A percentile compares a stretch with the other conserved stretches of the same genome.
Conservation (phyloP, 2,888 invertebrate species). For the Petrolisthes cinctipes region DNA sequence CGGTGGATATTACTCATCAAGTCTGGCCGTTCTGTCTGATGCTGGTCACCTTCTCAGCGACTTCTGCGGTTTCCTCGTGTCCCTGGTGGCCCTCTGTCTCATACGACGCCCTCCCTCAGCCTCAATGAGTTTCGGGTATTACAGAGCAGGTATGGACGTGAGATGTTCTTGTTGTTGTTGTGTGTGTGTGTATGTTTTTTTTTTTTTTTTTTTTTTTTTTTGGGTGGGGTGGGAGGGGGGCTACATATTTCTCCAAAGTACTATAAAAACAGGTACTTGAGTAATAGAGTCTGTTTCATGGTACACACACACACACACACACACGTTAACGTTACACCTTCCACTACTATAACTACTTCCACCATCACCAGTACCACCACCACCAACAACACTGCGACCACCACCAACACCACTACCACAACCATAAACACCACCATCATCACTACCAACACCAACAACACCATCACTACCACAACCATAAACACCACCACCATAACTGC, state of each 20-base stretch:
- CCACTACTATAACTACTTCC: not conserved
- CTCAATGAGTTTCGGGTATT: constrained; percentile 92
- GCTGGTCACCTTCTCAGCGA: constrained; percentile 98
- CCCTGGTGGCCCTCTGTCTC: constrained; percentile 92
- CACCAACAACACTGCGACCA: too few species aligned
- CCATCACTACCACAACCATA: too few species aligned
- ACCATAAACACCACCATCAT: too few species aligned
- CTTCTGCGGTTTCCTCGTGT: constrained; percentile 98
- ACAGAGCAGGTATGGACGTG: constrained; percentile 73
- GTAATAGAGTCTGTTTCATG: not conserved
- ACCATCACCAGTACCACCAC: too few species aligned
- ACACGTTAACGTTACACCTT: not conserved
- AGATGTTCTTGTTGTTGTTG: not conserved
- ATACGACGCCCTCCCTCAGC: constrained; percentile 85
- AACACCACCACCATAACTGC: too few species aligned
- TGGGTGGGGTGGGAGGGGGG: not conserved
- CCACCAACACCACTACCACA: too few species aligned
- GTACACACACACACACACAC: not conserved
- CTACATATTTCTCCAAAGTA: not conserved
- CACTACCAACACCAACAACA: too few species aligned
- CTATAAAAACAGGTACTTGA: not conserved
- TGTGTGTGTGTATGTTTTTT: not conserved
- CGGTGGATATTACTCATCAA: constrained; percentile 81
- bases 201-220: not conserved
- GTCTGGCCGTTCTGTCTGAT: constrained; percentile 91